These are phyloP conservation scores for Grammomys surdaster DNA, from an alignment of 2,113 vertebrate genomes.

Conservation along the genomic window DNA sequence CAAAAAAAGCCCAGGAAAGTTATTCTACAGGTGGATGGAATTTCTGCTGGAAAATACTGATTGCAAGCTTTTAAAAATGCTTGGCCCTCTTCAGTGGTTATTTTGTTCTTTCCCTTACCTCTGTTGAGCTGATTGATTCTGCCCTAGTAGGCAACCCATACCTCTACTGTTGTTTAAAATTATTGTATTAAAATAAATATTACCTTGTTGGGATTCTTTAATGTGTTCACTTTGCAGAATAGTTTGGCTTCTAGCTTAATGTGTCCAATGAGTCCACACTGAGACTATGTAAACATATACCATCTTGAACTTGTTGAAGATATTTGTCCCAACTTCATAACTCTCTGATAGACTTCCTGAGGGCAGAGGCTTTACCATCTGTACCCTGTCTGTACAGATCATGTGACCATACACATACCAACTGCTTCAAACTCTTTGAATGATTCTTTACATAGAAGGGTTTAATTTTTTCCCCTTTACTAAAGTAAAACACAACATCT, in stretches of 20 bases:
- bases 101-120: background rate
- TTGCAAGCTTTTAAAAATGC: background rate
- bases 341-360: background rate
- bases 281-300: background rate
- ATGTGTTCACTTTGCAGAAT: slow-evolving; percentile 17
- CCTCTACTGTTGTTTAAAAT: background rate
- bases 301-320: background rate
- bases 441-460: background rate
- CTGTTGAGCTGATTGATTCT: background rate
- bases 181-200: slow-evolving; percentile 4
- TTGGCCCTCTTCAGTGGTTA: background rate
- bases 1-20: background rate
- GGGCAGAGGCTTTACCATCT: background rate
- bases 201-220: slow-evolving; percentile 17
- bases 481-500: background rate
- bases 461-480: background rate
- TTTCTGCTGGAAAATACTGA: background rate
- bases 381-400: background rate
- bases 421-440: background rate
- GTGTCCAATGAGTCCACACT: background rate
- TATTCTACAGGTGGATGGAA: background rate
- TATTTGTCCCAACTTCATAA: background rate
- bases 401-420: background rate
- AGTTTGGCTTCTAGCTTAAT: slow-evolving; percentile 29
- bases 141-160: background rate